A percentile compares a stretch with the other conserved stretches of the same genome.
Conservation (phyloP, 2,888 invertebrate species). For the Dorcus parallelipipedus region DNA sequence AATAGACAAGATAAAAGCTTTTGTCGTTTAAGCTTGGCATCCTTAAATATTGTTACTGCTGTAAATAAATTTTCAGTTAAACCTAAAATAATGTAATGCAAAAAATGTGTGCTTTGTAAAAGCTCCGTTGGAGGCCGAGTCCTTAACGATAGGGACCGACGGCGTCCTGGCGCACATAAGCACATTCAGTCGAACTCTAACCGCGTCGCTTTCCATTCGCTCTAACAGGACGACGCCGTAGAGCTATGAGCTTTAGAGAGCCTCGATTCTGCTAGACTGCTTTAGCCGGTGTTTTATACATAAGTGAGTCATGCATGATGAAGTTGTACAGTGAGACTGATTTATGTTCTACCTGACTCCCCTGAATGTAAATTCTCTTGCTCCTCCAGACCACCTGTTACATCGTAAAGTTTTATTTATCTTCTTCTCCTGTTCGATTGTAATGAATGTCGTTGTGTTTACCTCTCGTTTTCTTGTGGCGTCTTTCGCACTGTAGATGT, state of each 20-base stretch:
- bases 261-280: neutral
- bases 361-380: neutral
- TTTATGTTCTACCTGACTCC: neutral
- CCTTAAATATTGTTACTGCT: no score
- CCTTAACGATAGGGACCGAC: neutral
- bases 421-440: neutral
- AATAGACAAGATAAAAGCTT: no score
- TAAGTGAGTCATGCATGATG: conserved; percentile 3
- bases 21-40: no score
- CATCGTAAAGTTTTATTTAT: neutral
- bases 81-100: no score
- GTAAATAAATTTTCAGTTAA: no score
- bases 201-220: conserved; percentile 1
- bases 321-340: neutral
- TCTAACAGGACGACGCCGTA: neutral
- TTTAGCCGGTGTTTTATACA: conserved; percentile 2
- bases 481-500: neutral
- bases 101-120: neutral
- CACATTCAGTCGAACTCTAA: neutral
- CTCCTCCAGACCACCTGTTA: conserved; percentile 2
- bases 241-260: neutral
- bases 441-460: neutral
- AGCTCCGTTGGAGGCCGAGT: conserved; percentile 2
- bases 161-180: neutral
- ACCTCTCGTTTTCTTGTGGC: neutral